phyloP scores from a whole-genome alignment of 2,113 vertebrate species.

The Myotis davidii region DNA sequence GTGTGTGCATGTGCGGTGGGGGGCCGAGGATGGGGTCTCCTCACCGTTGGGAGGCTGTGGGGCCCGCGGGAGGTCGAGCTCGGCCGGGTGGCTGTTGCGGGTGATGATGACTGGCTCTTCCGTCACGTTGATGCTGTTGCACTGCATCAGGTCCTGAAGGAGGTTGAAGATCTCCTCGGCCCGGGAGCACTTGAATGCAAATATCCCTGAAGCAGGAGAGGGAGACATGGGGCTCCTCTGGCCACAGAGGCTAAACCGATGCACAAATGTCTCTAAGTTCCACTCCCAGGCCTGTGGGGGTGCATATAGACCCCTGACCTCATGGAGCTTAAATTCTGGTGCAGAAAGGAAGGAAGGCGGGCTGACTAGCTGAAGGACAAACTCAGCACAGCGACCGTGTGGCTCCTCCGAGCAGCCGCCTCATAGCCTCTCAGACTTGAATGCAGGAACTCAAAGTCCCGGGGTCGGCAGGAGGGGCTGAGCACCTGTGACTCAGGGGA shows the following conservation, averaged over 20 bases:
- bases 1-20: accelerated
- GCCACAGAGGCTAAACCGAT: not conserved
- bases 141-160: constrained; percentile 99
- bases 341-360: not conserved
- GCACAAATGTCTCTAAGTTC: not conserved
- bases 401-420: not conserved
- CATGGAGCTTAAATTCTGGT: not conserved
- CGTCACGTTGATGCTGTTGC: constrained; percentile 98
- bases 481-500: not conserved
- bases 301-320: not conserved
- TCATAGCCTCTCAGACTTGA: not conserved
- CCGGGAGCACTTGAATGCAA: constrained; percentile 98
- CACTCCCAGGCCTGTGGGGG: not conserved
- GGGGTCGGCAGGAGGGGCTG: not conserved
- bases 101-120: constrained; percentile 95
- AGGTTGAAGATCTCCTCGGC: constrained; percentile 99
- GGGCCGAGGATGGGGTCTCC: not conserved
- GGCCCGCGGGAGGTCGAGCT: constrained; percentile 89
- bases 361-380: not conserved
- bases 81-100: constrained; percentile 90
- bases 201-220: constrained; percentile 90
- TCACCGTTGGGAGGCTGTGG: constrained; percentile 93
- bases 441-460: not conserved
- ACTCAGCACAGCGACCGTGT: accelerated
- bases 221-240: not conserved